A percentile compares a stretch with the other conserved stretches of the same genome.
phyloP scores from a whole-genome alignment of 1,140 invertebrate genomes.

The Calliopsis andreniformis region DNA sequence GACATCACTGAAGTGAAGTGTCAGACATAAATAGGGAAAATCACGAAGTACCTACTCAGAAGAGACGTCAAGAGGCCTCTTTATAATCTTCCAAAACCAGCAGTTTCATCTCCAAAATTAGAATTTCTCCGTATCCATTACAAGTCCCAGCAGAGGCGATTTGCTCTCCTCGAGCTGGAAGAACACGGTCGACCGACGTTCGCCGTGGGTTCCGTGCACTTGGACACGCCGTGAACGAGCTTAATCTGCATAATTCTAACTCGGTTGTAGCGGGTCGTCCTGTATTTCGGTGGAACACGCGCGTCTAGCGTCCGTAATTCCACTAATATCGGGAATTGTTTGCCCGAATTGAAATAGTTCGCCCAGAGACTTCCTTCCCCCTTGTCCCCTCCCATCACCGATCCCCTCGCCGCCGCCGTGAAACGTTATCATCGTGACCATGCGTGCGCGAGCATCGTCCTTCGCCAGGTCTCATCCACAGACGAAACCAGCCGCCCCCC shows the following conservation, averaged over 20 bases:
- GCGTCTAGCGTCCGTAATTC: constrained; percentile 51
- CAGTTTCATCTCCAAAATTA: background rate
- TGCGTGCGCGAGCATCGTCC: constrained; percentile 25
- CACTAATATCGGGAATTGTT: constrained; percentile 63
- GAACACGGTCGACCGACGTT: constrained; percentile 33
- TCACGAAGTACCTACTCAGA: too few relatives aligned
- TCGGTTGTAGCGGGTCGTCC: constrained; percentile 5
- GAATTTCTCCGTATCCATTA: background rate
- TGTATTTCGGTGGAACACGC: constrained; percentile 42
- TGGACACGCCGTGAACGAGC: constrained; percentile 47
- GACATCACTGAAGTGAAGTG: too few relatives aligned
- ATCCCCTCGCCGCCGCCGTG: background rate
- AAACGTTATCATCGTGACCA: constrained; percentile 15
- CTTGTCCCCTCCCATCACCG: background rate
- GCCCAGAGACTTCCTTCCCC: constrained; percentile 1
- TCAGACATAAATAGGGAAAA: too few relatives aligned
- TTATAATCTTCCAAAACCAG: too few relatives aligned
- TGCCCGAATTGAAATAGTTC: constrained; percentile 63
- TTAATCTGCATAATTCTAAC: constrained; percentile 66
- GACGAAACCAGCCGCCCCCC: background rate
- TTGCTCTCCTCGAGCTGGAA: constrained; percentile 4
- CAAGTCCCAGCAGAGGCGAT: background rate
- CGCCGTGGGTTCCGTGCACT: constrained; percentile 27
- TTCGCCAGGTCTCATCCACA: constrained; percentile 20
- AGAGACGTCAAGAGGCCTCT: too few relatives aligned